A percentile compares a stretch with the other conserved stretches of the same genome.
Evolutionary conservation across 2,888 invertebrate genomes (phyloP).

Genomic region (Eretmocerus hayati): DNA sequence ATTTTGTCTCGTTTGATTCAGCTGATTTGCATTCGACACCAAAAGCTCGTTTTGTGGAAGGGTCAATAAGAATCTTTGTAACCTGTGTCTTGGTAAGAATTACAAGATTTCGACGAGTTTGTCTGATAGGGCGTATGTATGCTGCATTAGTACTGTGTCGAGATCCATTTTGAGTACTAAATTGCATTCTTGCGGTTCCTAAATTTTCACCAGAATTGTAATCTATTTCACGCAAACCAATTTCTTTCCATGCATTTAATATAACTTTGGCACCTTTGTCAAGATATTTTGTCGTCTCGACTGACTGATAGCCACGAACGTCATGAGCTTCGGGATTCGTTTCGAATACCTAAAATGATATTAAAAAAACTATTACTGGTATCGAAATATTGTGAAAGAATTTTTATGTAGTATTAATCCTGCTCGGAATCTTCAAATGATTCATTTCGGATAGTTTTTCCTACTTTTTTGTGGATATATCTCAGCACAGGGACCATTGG

Average conservation of each 20-base stretch:
- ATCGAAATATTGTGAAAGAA: too few relatives aligned
- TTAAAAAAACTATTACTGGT: too few relatives aligned
- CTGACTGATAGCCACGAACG: not conserved
- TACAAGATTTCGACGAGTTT: slow-evolving; percentile 42
- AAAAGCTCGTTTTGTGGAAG: slow-evolving; percentile 38
- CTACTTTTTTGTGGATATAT: too few relatives aligned
- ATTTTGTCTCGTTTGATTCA: slow-evolving; percentile 32
- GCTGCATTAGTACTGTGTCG: slow-evolving; percentile 58
- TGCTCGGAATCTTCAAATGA: too few relatives aligned
- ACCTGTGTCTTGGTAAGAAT: slow-evolving; percentile 49
- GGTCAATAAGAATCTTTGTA: slow-evolving; percentile 49
- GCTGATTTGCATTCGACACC: slow-evolving; percentile 44
- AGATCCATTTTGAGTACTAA: slow-evolving; percentile 55
- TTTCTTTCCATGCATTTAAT: slow-evolving; percentile 56
- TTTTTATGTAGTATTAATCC: too few relatives aligned
- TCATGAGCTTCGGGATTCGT: not conserved
- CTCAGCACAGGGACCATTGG: too few relatives aligned
- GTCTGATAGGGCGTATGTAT: slow-evolving; percentile 59
- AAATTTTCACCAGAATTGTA: slow-evolving; percentile 53
- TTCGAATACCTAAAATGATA: not conserved
- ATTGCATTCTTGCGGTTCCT: slow-evolving; percentile 57
- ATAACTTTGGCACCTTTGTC: slow-evolving; percentile 54
- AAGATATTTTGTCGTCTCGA: slow-evolving; percentile 28
- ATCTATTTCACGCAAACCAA: slow-evolving; percentile 55
- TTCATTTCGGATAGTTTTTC: too few relatives aligned